Percentiles rank a stretch among this genome's conserved stretches.
These are phyloP conservation scores for Pachycephus smyrnensis DNA, from an alignment of 2,888 invertebrate genomes.

Conservation along the genomic window DNA sequence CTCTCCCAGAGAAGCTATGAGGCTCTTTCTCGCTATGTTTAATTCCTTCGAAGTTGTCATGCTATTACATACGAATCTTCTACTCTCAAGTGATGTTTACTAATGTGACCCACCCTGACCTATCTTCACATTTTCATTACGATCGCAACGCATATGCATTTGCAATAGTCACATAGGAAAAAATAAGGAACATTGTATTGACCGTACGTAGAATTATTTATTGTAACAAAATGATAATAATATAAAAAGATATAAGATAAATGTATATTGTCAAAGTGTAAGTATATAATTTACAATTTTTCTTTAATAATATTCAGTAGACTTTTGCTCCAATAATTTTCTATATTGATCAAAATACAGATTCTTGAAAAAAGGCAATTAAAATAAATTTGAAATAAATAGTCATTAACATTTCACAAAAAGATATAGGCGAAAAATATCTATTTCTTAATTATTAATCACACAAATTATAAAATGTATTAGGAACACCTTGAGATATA, in stretches of 20 bases:
- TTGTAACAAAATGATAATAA: not conserved
- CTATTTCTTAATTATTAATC: not conserved
- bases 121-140: not conserved
- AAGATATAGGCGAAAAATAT: not conserved
- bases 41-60: slow-evolving; percentile 67
- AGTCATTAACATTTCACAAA: not conserved
- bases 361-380: not conserved
- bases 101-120: not conserved
- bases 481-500: not conserved
- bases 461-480: not conserved
- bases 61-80: not conserved
- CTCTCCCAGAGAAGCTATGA: slow-evolving; percentile 76
- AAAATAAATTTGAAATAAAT: not conserved
- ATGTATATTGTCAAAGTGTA: not conserved
- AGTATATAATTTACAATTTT: not conserved
- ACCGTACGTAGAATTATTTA: not conserved
- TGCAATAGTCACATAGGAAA: not conserved
- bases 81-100: not conserved
- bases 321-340: not conserved
- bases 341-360: not conserved
- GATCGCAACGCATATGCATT: not conserved
- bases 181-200: not conserved
- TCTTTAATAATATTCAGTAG: too few species aligned
- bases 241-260: not conserved
- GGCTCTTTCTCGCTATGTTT: slow-evolving; percentile 72